Evolutionary conservation across 2,113 vertebrate species (phyloP).

Genomic region (Smithornis capensis): DNA sequence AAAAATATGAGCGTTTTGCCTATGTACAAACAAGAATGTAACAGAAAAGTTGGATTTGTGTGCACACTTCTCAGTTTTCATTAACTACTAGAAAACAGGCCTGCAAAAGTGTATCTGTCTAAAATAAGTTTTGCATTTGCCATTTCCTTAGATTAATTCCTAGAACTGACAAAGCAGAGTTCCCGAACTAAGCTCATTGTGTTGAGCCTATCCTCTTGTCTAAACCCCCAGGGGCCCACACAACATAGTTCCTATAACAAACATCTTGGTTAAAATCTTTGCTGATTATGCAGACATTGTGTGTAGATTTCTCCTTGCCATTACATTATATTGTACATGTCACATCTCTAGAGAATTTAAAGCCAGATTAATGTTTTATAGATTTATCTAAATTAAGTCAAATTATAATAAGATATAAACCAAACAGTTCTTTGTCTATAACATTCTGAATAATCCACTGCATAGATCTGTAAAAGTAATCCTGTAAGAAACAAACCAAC

Average conservation of each 20-base stretch:
- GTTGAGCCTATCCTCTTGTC: no score
- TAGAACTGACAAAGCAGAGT: no score
- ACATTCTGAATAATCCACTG: background rate
- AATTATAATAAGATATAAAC: slow-evolving; percentile 21
- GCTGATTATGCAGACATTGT: slow-evolving; percentile 40
- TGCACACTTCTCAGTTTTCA: background rate
- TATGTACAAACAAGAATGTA: background rate
- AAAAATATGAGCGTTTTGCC: background rate
- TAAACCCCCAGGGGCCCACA: no score
- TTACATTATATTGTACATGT: background rate
- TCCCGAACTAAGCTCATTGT: no score
- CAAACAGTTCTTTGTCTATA: background rate
- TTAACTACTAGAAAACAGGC: background rate
- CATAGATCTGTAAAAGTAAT: background rate
- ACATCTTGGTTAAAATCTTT: slow-evolving; percentile 3
- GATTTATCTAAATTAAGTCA: slow-evolving; percentile 24
- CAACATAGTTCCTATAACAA: no score
- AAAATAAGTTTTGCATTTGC: background rate
- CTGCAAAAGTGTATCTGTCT: background rate
- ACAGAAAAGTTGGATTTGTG: background rate
- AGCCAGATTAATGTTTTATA: slow-evolving; percentile 20
- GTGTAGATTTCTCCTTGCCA: background rate
- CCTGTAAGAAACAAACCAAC: background rate
- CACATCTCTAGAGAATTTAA: background rate
- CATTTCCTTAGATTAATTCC: background rate